Evolutionary conservation across 2,888 invertebrate genomes (phyloP).

Genomic region (Sepioteuthis lessoniana): DNA sequence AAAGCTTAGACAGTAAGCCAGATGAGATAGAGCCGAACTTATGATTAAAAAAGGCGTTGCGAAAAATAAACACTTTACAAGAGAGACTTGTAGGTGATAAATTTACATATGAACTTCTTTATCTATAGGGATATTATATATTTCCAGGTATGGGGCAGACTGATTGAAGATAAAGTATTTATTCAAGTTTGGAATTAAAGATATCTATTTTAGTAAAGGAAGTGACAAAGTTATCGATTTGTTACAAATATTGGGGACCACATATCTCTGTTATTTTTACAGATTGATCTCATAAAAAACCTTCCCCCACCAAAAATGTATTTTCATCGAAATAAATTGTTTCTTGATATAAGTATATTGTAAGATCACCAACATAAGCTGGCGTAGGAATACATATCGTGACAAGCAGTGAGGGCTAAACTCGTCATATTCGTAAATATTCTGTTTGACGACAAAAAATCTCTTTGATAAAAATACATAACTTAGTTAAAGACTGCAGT

Average conservation of each 20-base stretch:
- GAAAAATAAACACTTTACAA: not conserved
- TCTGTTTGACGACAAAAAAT: too few species aligned
- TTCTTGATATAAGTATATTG: too few species aligned
- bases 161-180: not conserved
- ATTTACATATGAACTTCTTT: not conserved
- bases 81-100: not conserved
- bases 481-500: too few species aligned
- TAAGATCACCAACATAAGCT: too few species aligned
- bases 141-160: not conserved
- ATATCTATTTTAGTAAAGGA: not conserved
- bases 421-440: too few species aligned
- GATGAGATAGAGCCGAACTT: not conserved
- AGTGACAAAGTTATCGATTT: not conserved
- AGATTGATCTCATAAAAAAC: too few species aligned
- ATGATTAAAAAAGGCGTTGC: not conserved
- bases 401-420: too few species aligned
- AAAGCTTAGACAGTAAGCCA: not conserved
- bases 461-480: too few species aligned
- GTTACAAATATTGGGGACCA: not conserved
- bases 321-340: too few species aligned
- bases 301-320: too few species aligned
- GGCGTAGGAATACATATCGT: too few species aligned
- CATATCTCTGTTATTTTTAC: not conserved
- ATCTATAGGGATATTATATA: not conserved
- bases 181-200: not conserved